Conservation (phyloP, 64 coral and sea anemone genomes). For the Stichodactyla mertensii region DNA sequence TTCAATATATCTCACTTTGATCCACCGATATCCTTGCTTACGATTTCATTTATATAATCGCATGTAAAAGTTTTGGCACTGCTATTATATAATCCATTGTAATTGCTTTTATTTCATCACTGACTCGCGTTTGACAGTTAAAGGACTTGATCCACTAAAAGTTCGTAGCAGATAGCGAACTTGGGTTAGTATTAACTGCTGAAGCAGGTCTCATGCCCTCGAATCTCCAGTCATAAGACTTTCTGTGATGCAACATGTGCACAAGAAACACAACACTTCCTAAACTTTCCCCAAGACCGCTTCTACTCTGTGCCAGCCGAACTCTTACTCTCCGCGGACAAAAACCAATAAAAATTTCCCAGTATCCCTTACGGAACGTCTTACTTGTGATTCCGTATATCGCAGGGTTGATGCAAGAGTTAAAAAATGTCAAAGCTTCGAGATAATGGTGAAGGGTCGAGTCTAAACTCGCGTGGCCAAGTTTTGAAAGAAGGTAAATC, state of each 20-base stretch:
- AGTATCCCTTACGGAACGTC: conserved; percentile 48
- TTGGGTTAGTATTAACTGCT: background rate
- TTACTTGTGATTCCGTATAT: conserved; percentile 55
- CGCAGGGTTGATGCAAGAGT: conserved; percentile 35
- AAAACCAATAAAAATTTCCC: conserved; percentile 39
- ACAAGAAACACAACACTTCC: conserved; percentile 12
- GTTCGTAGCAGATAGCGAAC: background rate
- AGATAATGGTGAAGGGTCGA: conserved; percentile 21
- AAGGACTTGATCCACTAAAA: background rate
- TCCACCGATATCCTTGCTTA: too few species aligned
- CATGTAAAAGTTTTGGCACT: too few species aligned
- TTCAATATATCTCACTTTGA: too few species aligned
- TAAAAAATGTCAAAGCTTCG: conserved; percentile 21
- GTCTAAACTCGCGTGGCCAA: background rate
- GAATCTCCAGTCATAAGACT: conserved; percentile 21
- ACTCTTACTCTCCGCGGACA: conserved; percentile 8
- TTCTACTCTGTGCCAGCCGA: background rate
- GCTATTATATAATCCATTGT: too few species aligned
- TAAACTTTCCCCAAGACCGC: conserved; percentile 3
- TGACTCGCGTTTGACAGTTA: too few species aligned
- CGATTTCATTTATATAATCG: too few species aligned
- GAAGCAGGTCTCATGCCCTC: background rate
- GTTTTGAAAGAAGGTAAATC: conserved; percentile 3
- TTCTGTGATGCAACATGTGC: background rate
- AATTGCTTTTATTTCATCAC: too few species aligned